phyloP scores from a whole-genome alignment of 2,888 invertebrate species.

The Hecatera dysodea region DNA sequence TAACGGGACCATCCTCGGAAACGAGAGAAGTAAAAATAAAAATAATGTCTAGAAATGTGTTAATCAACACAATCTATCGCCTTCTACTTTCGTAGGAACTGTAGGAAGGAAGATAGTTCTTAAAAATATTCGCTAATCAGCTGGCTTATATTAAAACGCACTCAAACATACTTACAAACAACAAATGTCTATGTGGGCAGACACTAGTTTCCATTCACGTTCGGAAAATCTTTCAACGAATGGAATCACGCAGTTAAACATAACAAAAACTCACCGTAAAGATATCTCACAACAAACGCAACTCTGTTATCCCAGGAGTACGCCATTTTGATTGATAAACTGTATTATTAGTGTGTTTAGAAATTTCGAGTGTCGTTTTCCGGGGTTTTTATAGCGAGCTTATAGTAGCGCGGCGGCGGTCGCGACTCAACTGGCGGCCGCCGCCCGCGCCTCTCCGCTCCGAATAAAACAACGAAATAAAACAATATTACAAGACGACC shows the following conservation, averaged over 20 bases:
- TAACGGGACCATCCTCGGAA: not conserved
- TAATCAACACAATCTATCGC: not conserved
- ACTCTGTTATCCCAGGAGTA: conserved; percentile 96
- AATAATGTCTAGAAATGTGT: not conserved
- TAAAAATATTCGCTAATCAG: not conserved
- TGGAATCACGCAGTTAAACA: conserved; percentile 25
- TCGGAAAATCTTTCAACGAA: conserved; percentile 26
- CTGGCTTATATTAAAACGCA: not conserved
- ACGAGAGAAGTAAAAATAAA: not conserved
- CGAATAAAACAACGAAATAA: conserved; percentile 71
- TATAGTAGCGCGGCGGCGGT: conserved; percentile 74
- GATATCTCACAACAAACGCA: conserved; percentile 94
- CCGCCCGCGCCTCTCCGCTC: conserved; percentile 76
- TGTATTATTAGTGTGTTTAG: conserved; percentile 37
- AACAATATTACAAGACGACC: conserved; percentile 63
- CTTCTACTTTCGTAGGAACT: not conserved
- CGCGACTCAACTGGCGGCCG: conserved; percentile 77
- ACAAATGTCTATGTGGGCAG: conserved; percentile 23
- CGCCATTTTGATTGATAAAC: conserved; percentile 90
- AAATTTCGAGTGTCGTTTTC: conserved; percentile 31
- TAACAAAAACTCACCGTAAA: conserved; percentile 93
- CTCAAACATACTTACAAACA: conserved; percentile 22
- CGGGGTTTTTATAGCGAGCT: conserved; percentile 34
- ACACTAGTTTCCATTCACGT: conserved; percentile 5
- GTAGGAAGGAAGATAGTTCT: not conserved